Evolutionary conservation across 2,113 vertebrate genomes (phyloP).

Genomic region (Lonchura striata): DNA sequence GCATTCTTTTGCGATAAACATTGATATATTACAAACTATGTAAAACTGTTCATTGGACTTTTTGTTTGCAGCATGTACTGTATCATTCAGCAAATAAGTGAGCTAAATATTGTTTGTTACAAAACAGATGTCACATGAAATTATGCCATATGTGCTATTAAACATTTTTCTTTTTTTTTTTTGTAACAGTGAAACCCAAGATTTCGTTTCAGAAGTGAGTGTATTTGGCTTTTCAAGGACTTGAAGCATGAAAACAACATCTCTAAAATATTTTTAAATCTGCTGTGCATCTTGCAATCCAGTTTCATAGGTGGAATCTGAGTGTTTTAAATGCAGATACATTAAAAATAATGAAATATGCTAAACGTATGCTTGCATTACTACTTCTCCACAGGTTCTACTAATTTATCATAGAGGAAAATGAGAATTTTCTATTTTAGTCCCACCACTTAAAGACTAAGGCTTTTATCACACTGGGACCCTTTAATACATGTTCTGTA

Average conservation of each 20-base stretch:
- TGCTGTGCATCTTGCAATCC: constrained; percentile 62
- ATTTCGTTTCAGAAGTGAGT: constrained; percentile 74
- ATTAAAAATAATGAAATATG: constrained; percentile 39
- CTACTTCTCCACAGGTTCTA: not conserved
- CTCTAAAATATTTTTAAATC: constrained; percentile 72
- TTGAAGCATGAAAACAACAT: constrained; percentile 74
- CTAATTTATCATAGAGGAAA: not conserved
- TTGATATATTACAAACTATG: constrained; percentile 80
- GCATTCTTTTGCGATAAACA: constrained; percentile 79
- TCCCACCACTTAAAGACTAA: not conserved
- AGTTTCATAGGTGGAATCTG: constrained; percentile 37
- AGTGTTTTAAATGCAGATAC: not conserved
- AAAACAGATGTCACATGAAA: constrained; percentile 89
- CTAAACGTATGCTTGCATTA: not conserved
- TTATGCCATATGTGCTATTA: constrained; percentile 88
- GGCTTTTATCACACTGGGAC: not conserved
- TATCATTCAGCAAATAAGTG: constrained; percentile 86
- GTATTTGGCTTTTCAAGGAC: constrained; percentile 75
- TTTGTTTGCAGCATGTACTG: constrained; percentile 82
- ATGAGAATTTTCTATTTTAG: not conserved
- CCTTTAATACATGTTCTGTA: not conserved
- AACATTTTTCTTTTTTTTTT: constrained; percentile 77
- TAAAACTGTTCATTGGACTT: constrained; percentile 82
- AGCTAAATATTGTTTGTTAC: constrained; percentile 89
- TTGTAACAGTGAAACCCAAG: constrained; percentile 71